phyloP scores from a whole-genome alignment of 2,113 vertebrate species.

The Ceratotherium simum region DNA sequence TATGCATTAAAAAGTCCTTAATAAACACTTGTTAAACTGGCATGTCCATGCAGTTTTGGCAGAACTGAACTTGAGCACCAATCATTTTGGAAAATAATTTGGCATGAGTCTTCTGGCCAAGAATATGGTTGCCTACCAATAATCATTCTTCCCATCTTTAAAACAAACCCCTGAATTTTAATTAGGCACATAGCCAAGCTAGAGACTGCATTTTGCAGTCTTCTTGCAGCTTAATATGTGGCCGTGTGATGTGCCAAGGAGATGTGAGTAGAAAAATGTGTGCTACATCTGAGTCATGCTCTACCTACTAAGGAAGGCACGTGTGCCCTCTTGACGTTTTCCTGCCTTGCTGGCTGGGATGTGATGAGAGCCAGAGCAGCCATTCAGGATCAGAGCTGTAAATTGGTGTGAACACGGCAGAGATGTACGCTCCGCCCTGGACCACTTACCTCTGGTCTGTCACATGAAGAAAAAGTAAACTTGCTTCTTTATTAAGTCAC shows the following conservation, averaged over 20 bases:
- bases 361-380: not conserved
- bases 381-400: not conserved
- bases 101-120: not conserved
- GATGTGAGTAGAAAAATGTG: not conserved
- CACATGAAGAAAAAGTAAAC: not conserved
- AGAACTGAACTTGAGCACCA: not conserved
- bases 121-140: not conserved
- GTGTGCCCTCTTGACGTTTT: not conserved
- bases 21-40: not conserved
- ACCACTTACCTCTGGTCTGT: not conserved
- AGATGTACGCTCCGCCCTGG: too few species aligned
- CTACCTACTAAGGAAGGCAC: not conserved
- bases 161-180: constrained; percentile 6
- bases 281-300: not conserved
- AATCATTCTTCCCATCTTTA: not conserved
- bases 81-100: constrained; percentile 43
- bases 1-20: not conserved
- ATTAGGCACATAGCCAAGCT: not conserved
- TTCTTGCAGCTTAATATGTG: not conserved
- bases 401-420: not conserved
- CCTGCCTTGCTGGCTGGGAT: not conserved
- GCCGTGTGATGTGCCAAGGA: not conserved
- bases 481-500: not conserved
- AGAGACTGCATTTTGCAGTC: not conserved
- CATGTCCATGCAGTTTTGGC: not conserved